Base-by-base conservation (phyloP, 2,113 vertebrate genomes). In the Abramis brama region DNA sequence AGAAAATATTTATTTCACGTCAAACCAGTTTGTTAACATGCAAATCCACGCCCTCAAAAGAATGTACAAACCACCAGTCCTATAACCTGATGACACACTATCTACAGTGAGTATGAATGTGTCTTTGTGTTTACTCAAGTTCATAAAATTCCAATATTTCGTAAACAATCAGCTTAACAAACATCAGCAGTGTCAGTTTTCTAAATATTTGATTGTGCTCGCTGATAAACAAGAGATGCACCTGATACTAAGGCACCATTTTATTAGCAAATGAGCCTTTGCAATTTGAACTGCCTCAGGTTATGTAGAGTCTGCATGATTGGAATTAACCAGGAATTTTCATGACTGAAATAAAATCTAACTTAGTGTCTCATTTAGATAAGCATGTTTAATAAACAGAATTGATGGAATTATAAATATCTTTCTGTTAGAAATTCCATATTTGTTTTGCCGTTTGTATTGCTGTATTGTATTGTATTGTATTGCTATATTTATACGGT, bases 221-320 rank as follows among this genome's bases (percentile, higher is more conserved):
- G 17, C 7, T 36, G 30, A 70, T 68, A 36, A 70, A 70, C 17
- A 71, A 5, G 9, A 71, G 19, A 11, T 12, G 19, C 9, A 43
- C 36, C 33, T 71, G 8, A 12, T 71, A 71, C 68, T 23, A 71
- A 71, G 36, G 9, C 19, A 71, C 4, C 1, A 71, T 71, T 71
- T 43, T 71, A 70, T 43, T n/a, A 71, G 68, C 68, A 71, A 71
- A 71, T 71, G 68, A 43, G 36, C 68, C 23, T 43, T 71, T 71
- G 68, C 21, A 43, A 71, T 43, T 43, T 21, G 21, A 71, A 43
- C 43, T 43, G 0, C 36, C 9, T 21, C 2, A 23, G 2, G 2
- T 43, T 23, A 21, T 43, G 68, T 39, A 39, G 33, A 39, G 68
- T 23, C 36, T 23, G 9, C 33, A 39, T 23, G 68, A 39, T 12